Percentiles rank a stretch among this genome's conserved stretches.
phyloP scores from a whole-genome alignment of 2,113 vertebrate genomes.

The Cygnus buccinator region DNA sequence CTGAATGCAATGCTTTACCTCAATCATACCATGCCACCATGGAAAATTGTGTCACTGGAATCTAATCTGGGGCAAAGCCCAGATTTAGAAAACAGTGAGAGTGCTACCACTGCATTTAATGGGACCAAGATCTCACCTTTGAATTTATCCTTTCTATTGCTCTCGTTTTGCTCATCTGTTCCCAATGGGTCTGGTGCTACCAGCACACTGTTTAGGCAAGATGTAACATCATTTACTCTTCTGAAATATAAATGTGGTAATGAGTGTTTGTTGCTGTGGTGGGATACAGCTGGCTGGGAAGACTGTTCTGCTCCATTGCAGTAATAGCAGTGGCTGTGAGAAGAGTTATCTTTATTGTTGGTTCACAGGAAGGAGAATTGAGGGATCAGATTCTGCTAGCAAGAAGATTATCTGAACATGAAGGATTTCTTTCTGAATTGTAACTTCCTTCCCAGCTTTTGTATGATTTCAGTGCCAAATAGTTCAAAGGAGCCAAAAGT shows the following conservation, averaged over 20 bases:
- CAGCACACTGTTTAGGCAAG: not conserved
- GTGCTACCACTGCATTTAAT: not conserved
- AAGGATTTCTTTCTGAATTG: not conserved
- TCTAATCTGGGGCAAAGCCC: not conserved
- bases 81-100: not conserved
- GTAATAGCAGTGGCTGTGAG: not conserved
- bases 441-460: not conserved
- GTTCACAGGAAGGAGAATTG: not conserved
- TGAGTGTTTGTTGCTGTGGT: too few relatives aligned
- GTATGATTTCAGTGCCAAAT: not conserved
- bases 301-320: not conserved
- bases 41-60: slow-evolving; percentile 17
- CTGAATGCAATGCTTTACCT: slow-evolving; percentile 39
- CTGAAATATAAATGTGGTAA: accelerated
- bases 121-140: not conserved
- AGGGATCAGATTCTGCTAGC: not conserved
- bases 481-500: not conserved
- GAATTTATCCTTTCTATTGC: not conserved
- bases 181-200: not conserved
- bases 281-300: not conserved
- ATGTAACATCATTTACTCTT: not conserved
- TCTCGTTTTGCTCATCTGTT: not conserved
- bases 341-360: not conserved
- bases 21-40: not conserved
- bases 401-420: accelerated